Evolutionary conservation across 37 sponge, comb jelly and placozoan genomes (phyloP).

Genomic region (Beroe ovata): DNA sequence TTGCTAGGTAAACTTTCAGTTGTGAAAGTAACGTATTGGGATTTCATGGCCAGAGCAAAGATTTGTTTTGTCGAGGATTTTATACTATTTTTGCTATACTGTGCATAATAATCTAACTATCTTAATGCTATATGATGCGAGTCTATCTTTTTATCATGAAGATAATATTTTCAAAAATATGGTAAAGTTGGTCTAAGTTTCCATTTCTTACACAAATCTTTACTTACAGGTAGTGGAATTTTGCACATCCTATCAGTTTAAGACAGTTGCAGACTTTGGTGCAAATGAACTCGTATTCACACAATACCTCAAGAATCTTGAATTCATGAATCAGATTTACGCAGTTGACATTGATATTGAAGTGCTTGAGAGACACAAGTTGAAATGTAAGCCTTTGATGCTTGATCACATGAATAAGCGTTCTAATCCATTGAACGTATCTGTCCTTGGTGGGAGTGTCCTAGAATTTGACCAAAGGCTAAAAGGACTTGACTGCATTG

Average conservation of each 20-base stretch:
- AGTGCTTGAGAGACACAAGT: constrained; percentile 68
- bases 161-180: no score
- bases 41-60: no score
- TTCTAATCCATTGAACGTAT: constrained; percentile 71
- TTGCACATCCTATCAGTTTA: background rate
- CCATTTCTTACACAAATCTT: no score
- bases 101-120: no score
- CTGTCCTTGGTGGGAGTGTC: constrained; percentile 76
- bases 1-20: no score
- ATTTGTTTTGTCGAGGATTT: no score
- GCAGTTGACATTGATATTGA: constrained; percentile 83
- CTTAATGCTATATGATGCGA: no score
- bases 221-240: constrained; percentile 23
- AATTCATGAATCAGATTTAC: constrained; percentile 72
- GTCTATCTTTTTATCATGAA: no score
- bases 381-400: constrained; percentile 72
- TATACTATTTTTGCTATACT: no score
- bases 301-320: constrained; percentile 66
- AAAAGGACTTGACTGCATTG: constrained; percentile 75
- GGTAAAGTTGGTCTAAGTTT: no score
- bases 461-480: constrained; percentile 78
- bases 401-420: constrained; percentile 74
- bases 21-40: no score
- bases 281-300: constrained; percentile 81
- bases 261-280: constrained; percentile 85